A percentile compares a stretch with the other conserved stretches of the same genome.
phyloP scores from a whole-genome alignment of 1,140 invertebrate species.

The Lysiphlebus fabarum region DNA sequence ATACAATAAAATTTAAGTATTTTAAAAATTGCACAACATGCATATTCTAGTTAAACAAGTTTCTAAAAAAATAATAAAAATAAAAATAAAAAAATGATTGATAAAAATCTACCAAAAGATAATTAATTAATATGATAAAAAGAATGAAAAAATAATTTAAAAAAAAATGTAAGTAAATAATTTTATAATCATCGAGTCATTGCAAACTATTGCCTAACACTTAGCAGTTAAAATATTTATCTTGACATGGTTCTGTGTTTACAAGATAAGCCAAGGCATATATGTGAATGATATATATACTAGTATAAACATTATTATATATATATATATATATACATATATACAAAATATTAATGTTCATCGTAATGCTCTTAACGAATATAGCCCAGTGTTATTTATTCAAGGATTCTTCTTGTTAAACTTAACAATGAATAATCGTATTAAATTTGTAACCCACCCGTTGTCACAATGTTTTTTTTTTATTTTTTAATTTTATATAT shows the following conservation, averaged over 20 bases:
- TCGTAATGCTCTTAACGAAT: constrained; percentile 16
- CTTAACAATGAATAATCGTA: constrained; percentile 25
- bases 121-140: no score
- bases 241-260: constrained; percentile 19
- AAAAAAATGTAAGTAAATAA: neutral
- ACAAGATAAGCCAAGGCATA: constrained; percentile 27
- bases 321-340: constrained; percentile 17
- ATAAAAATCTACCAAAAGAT: neutral
- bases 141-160: no score
- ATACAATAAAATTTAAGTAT: constrained; percentile 1
- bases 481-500: neutral
- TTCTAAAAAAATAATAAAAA: neutral
- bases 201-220: constrained; percentile 3
- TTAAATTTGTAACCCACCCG: constrained; percentile 16
- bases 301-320: neutral
- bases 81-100: no score
- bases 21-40: constrained; percentile 16
- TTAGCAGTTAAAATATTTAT: constrained; percentile 23
- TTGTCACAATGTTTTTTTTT: no score
- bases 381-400: constrained; percentile 22
- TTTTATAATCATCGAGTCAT: constrained; percentile 2
- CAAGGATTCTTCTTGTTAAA: constrained; percentile 25
- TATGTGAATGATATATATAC: constrained; percentile 19
- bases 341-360: neutral
- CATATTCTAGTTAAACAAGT: no score